Evolutionary conservation across 2,888 invertebrate genomes (phyloP).

Genomic region (Lysandra bellargus): DNA sequence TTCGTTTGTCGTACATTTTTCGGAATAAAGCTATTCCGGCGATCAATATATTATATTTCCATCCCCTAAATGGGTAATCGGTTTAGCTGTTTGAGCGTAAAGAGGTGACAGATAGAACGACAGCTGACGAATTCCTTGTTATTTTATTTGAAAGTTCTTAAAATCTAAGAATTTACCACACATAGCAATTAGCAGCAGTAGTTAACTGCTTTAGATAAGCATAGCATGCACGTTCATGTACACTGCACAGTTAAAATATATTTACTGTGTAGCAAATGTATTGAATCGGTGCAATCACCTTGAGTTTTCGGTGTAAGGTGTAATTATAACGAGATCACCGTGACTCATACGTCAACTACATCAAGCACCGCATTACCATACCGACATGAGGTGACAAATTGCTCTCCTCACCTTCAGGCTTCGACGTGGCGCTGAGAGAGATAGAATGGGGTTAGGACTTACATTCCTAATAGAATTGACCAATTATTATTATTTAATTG

Average conservation of each 20-base stretch:
- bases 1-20: too few species aligned
- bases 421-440: background rate
- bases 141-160: background rate
- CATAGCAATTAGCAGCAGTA: too few species aligned
- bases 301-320: background rate
- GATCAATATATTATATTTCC: too few species aligned
- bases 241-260: too few species aligned
- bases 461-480: too few species aligned
- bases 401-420: constrained; percentile 17
- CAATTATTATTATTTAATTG: too few species aligned
- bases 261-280: background rate
- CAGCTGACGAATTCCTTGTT: too few species aligned
- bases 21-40: too few species aligned
- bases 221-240: too few species aligned
- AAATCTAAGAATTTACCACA: background rate
- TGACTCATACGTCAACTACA: constrained; percentile 16
- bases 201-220: background rate
- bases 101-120: too few species aligned
- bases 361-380: background rate
- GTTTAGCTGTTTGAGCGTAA: too few species aligned
- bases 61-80: too few species aligned
- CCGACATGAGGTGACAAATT: constrained; percentile 23
- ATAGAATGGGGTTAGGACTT: background rate
- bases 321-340: constrained; percentile 13
- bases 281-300: background rate